Conservation (phyloP, 2,113 vertebrate genomes). For the Hydrolagus affinis region DNA sequence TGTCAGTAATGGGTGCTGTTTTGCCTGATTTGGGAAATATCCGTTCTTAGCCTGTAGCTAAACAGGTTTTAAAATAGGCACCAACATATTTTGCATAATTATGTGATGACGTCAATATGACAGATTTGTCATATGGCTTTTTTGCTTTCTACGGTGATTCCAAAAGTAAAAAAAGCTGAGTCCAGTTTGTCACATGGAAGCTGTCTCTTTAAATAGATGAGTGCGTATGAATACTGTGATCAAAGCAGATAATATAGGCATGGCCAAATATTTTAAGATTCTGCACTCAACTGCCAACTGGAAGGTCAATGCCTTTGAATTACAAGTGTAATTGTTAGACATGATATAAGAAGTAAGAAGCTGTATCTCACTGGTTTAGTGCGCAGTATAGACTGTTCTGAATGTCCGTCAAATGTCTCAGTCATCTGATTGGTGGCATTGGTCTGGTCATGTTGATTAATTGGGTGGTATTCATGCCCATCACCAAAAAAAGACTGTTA, state of each 20-base stretch:
- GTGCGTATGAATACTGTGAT: not conserved
- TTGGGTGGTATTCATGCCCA: not conserved
- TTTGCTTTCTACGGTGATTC: not conserved
- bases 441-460: not conserved
- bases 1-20: too few species aligned
- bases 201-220: not conserved
- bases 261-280: not conserved
- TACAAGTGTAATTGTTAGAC: not conserved
- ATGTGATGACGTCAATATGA: too few species aligned
- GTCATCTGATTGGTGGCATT: not conserved
- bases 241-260: not conserved
- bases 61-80: too few species aligned
- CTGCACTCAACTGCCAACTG: not conserved
- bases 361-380: not conserved
- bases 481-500: not conserved
- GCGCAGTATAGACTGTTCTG: not conserved
- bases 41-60: too few species aligned
- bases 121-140: not conserved
- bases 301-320: not conserved
- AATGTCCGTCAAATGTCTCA: not conserved
- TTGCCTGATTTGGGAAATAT: too few species aligned
- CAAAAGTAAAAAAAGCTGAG: not conserved
- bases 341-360: not conserved
- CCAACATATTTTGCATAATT: not conserved
- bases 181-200: not conserved